These are phyloP conservation scores for Microcebus tavaratra DNA, from an alignment of 2,113 vertebrate genomes.

Conservation along the genomic window DNA sequence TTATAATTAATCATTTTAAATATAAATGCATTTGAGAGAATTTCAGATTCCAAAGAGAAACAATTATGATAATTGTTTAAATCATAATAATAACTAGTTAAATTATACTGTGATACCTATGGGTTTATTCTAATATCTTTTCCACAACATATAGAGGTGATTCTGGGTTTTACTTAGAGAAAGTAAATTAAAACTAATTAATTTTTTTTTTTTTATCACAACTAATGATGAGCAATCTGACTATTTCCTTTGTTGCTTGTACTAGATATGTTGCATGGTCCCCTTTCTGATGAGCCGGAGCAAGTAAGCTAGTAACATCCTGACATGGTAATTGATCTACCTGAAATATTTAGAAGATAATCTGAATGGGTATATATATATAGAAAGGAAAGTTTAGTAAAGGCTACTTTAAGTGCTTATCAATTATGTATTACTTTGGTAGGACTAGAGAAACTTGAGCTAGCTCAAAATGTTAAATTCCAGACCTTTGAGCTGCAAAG, in stretches of 20 bases:
- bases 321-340: constrained; percentile 71
- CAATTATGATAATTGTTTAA: not conserved
- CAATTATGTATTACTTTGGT: constrained; percentile 77
- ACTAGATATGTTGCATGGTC: constrained; percentile 41
- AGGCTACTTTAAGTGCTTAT: constrained; percentile 73
- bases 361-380: constrained; percentile 60
- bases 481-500: constrained; percentile 61
- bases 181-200: not conserved
- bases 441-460: constrained; percentile 72
- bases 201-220: not conserved
- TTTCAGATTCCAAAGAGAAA: not conserved
- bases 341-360: constrained; percentile 82
- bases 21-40: not conserved
- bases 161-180: constrained; percentile 24
- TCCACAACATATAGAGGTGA: not conserved
- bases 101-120: constrained; percentile 16
- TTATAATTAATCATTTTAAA: constrained; percentile 1
- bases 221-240: constrained; percentile 44
- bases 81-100: not conserved
- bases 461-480: constrained; percentile 66
- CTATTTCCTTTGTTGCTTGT: constrained; percentile 35
- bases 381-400: constrained; percentile 69
- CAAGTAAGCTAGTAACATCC: constrained; percentile 66
- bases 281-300: constrained; percentile 39
- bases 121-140: constrained; percentile 34